phyloP scores from a whole-genome alignment of 2,888 invertebrate genomes.

The Dasypolia templi region DNA sequence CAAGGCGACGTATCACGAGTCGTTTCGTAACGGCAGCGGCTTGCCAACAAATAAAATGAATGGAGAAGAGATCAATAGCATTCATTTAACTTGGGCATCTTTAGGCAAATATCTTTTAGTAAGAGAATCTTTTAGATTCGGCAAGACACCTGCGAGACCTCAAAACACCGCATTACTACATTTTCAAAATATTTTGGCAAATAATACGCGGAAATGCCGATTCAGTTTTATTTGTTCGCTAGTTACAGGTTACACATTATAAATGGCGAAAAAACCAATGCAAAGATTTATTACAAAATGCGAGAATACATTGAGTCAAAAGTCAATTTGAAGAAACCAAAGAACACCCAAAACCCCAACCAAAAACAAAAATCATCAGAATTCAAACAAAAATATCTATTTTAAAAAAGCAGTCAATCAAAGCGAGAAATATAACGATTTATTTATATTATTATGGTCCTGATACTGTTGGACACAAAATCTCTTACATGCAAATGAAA shows the following conservation, averaged over 20 bases:
- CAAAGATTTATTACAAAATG: conserved; percentile 29
- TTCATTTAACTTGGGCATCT: conserved; percentile 7
- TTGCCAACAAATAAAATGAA: conserved; percentile 47
- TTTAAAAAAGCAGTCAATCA: neutral
- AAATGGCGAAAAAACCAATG: conserved; percentile 1
- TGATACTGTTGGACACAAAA: neutral
- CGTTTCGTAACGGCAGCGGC: conserved; percentile 48
- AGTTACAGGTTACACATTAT: conserved; percentile 35
- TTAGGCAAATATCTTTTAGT: neutral
- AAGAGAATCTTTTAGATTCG: conserved; percentile 10
- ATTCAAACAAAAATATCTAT: neutral
- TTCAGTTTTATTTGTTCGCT: conserved; percentile 42
- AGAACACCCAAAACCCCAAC: neutral
- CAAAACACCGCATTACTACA: conserved; percentile 1
- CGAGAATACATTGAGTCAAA: conserved; percentile 24
- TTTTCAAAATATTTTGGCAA: conserved; percentile 22
- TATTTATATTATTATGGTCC: neutral
- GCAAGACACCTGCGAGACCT: conserved; percentile 3
- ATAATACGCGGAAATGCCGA: conserved; percentile 9
- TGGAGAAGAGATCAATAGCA: conserved; percentile 3
- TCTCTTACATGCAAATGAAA: neutral
- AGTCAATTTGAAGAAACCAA: conserved; percentile 1
- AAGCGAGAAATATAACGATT: conserved; percentile 10
- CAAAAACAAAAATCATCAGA: conserved; percentile 11
- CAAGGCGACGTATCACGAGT: conserved; percentile 56